Evolutionary conservation across 2,888 invertebrate species (phyloP).

Genomic region (Conistra vaccinii): DNA sequence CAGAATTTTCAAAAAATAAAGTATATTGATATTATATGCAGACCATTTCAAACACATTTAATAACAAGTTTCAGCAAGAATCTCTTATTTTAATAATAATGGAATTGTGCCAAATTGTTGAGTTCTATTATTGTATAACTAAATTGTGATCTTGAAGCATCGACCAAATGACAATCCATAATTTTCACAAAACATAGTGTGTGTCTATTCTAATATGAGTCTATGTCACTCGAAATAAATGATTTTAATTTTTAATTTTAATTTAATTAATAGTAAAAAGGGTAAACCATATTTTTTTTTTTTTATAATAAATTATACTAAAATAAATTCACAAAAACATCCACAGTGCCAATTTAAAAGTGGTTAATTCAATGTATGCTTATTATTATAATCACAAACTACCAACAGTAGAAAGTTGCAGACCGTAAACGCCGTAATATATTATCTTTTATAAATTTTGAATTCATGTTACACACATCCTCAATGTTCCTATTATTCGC

Average conservation of each 20-base stretch:
- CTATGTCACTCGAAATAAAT: too few species aligned
- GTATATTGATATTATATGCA: background rate
- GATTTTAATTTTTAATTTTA: too few species aligned
- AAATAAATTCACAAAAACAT: background rate
- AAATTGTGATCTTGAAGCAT: background rate
- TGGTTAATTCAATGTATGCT: background rate
- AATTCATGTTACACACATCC: background rate
- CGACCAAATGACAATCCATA: background rate
- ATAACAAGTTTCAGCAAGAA: conserved; percentile 5
- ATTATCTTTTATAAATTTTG: background rate
- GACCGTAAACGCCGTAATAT: background rate
- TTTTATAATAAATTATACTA: background rate
- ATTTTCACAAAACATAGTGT: background rate
- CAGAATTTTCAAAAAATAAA: background rate
- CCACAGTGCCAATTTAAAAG: background rate
- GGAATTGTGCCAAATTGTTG: conserved; percentile 14
- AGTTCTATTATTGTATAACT: background rate
- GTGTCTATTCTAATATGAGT: too few species aligned
- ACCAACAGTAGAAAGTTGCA: too few species aligned
- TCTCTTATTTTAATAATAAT: background rate
- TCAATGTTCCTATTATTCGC: conserved; percentile 25
- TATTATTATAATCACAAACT: background rate
- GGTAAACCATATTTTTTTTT: background rate
- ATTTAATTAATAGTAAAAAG: too few species aligned
- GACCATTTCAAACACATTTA: background rate